Base-by-base conservation (phyloP, 2,888 invertebrate species). In the Callimorpha dominula region DNA sequence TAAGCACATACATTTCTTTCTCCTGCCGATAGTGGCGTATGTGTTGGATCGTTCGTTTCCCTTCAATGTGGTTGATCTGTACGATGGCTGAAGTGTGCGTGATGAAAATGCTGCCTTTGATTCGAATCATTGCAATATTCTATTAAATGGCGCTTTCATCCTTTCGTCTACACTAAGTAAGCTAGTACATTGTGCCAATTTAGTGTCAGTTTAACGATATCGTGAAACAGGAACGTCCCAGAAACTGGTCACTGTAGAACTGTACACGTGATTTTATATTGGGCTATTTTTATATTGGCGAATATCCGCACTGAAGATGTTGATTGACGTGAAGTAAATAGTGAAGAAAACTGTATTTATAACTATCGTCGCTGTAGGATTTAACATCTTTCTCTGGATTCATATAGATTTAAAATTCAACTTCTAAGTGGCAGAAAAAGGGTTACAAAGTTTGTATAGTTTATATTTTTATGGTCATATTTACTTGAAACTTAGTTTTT, bases 181-280 rank as follows among this genome's bases (percentile, higher is more conserved):
- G 31, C 7, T 52, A 43, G 15, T 43, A 63, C 69, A 11, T 63
- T 66, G 66, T 78, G 52, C 78, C 84, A 84, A 82, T 80, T 82
- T 75, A 71, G 80, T 72, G 31, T 54, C 68, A 78, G 84, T 80
- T 73, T 82, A 74, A 52, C 69, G 76, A 71, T 71, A 70, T 49
- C 68, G 46, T 17, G 20, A 46, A 43, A 43, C 15, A 52, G 63
- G 64, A 52, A 40, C 52, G 68, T 42, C 42, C 72, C 20, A 68
- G 65, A 72, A 63, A 67, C 43, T 14, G 17, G 14, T 63, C 52
- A 43, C 20, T 42, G 3, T 40, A 40, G 49, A 40, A 46, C 20
- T 65, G 46, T 52, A 62, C 14, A 50, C 65, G 66, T 72, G 60
- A 54, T 68, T 40, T 72, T 43, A 68, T 60, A 46, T 46, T 46